Base-by-base conservation (phyloP, 2,888 invertebrate species). In the Gisinianus flammeolus region DNA sequence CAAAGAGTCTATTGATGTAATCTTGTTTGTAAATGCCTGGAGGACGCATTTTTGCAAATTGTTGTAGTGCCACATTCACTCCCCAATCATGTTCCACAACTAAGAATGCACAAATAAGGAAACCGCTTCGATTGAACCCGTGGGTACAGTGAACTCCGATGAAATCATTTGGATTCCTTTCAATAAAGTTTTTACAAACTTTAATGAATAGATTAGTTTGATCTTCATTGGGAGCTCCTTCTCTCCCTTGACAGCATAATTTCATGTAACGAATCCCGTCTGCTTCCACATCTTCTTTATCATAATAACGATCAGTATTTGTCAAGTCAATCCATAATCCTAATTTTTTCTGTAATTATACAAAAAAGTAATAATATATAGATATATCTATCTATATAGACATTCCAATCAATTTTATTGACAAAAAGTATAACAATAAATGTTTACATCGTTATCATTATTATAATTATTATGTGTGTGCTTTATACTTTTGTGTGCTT, bases 1-100 rank as follows among this genome's bases (percentile, higher is more conserved):
- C 88, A 86, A 92, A 97, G 35, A 99, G 87, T 87, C 97, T 97
- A 84, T 91, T 89, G 75, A 99, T 90, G 87, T 99, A 99, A 86
- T 98, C 97, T 82, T 91, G 92, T 87, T 99, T 99, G 88, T 99
- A 99, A 85, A 99, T 99, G 26, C 99, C 99, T 0, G 97, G 96
- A 0, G 94, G 93, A 81, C 99, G 91, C 80, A 85, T 85, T 84
- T 89, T 89, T 1, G 93, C 90, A 88, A 97, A 98, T 85, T 91
- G 91, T 56, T 89, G 89, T 6, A 97, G 86, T 0, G 96, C 97
- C 2, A 93, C 93, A 82, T 94, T 95, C 0, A 97, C 90, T 85
- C 93, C 92, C 88, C 92, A 94, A 84, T 94, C 94, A 85, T 93
- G 89, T 80, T 91, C 91, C 86, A 95, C 93, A 4, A 97, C 94